phyloP scores from a whole-genome alignment of 2,888 invertebrate genomes.

The Yponomeuta plumbellus region DNA sequence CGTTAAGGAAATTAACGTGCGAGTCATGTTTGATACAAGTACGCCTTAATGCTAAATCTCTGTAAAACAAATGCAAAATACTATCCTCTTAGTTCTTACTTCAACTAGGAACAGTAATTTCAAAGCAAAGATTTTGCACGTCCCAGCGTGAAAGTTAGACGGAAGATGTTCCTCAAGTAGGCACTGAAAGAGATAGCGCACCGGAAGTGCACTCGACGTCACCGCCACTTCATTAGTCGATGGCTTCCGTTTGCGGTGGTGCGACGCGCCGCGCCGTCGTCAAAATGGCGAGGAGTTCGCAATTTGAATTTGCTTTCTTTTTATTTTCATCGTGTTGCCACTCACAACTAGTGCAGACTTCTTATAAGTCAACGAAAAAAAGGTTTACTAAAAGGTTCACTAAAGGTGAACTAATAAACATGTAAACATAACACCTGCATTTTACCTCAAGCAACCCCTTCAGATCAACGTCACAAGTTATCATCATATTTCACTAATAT shows the following conservation, averaged over 20 bases:
- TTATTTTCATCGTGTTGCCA: slow-evolving; percentile 13
- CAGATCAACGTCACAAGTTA: no score
- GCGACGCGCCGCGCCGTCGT: slow-evolving; percentile 23
- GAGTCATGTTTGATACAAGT: no score
- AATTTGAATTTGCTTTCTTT: slow-evolving; percentile 26
- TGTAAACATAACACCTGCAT: no score
- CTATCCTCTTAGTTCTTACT: no score
- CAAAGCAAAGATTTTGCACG: background rate
- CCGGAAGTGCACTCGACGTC: slow-evolving; percentile 39
- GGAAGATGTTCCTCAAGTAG: slow-evolving; percentile 11
- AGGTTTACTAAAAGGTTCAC: no score
- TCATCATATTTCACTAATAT: no score
- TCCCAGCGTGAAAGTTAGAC: slow-evolving; percentile 30
- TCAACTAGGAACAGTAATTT: no score
- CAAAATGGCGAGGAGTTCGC: slow-evolving; percentile 29
- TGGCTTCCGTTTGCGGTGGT: slow-evolving; percentile 38
- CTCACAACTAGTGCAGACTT: slow-evolving; percentile 9
- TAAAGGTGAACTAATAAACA: no score
- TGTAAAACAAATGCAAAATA: no score
- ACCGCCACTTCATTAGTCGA: slow-evolving; percentile 52
- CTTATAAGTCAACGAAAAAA: background rate
- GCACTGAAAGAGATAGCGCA: slow-evolving; percentile 24
- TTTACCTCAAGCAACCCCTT: no score
- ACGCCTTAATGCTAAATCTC: no score
- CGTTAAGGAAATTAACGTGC: no score